Evolutionary conservation across 2,888 invertebrate species (phyloP), one percentile per base, ranked within the genome.

Genomic region (Lydus trimaculatus): DNA sequence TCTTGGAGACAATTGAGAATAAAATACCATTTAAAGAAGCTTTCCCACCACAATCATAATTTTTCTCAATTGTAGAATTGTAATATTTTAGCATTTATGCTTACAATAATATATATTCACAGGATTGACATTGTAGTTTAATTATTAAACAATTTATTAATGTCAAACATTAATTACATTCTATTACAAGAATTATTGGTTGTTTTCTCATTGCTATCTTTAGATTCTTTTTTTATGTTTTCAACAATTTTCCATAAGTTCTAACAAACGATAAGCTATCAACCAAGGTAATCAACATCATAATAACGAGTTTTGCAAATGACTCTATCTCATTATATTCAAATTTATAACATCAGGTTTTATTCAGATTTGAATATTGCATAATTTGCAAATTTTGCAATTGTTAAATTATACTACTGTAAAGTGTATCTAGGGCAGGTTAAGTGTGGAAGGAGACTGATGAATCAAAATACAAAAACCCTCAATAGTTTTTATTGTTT

Each of bases 1-100:
- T 81, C 7, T 70, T 80, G 20, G 75, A 75, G 59, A 69, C 76
- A 2, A 63, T 81, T 13, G 74, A 74, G 28, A 72, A 70, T 15
- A 78, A 79, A 67, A 72, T 81, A 2, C 79, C 81, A 8, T 80
- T 70, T 48, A 77, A 77, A 58, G 73, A 77, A 58, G 63, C 80
- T 15, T 81, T 80, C 66, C 81, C 79, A 20, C 20, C 20, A 2
- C 9, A 20, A 48, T 43, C 43, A 7, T 43, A 43, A 43, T 43
- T 36, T 0, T 15, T 4, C 4, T 4, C 4, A 17, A 17, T 17
- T 43, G 2, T 43, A 43, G 7, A 39, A 39, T n/a, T n/a, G 39
- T 39, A 15, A 33, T 9, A 28, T 28, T 3, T 28, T 2, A 28
- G 28, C 28, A 5, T 33, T 33, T 1, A 33, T 11, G 33, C 2